Evolutionary conservation across 2,113 vertebrate genomes (phyloP), one percentile per base, ranked within the genome.

Genomic region (Leptocoma aspasia): DNA sequence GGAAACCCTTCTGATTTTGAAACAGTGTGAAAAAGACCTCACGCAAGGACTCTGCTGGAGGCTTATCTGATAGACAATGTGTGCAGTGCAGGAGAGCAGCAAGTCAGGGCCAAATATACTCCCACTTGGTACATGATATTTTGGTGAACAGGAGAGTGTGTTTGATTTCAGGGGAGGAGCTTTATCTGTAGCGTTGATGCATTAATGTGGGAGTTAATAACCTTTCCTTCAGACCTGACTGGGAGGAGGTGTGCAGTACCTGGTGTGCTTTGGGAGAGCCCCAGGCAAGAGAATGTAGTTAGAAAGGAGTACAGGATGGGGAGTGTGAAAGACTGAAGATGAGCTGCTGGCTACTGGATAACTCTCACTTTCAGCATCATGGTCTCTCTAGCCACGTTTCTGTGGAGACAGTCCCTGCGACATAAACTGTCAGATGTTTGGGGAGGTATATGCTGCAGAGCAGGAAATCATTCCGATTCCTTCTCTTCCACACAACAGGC

Each of bases 401-500:
- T 94, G 77, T 94, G 72, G 93, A 96, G 78, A 89, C 69, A 39
- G 50, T 65, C 52, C 70, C 73, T 50, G 37, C 72, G 82, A 65
- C 50, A 59, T 70, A 86, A 94, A 96, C 87, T 96, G 72, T 94
- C 86, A 91, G 71, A 95, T 81, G 45, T 94, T 76, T 82, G 71
- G 84, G 92, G 80, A 96, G 64, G 84, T 91, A 72, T 61, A 82
- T 87, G 91, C 96, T 66, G 50, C 85, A 84, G 42, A 96, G 85
- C 91, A 97, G 97, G 97, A 98, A 97, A 97, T 97, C 50, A 85
- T 95, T 97, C 90, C 84, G 66, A 97, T 98, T 98, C 95, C 89
- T 97, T 90, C 66, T 97, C 90, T 94, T 95, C 63, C 56, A 69
- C 81, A 82, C 30, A 94, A 47, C 73, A 91, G 86, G 50, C 85